Evolutionary conservation across 2,113 vertebrate species (phyloP), one percentile per base, ranked within the genome.

Genomic region (Fulica atra): DNA sequence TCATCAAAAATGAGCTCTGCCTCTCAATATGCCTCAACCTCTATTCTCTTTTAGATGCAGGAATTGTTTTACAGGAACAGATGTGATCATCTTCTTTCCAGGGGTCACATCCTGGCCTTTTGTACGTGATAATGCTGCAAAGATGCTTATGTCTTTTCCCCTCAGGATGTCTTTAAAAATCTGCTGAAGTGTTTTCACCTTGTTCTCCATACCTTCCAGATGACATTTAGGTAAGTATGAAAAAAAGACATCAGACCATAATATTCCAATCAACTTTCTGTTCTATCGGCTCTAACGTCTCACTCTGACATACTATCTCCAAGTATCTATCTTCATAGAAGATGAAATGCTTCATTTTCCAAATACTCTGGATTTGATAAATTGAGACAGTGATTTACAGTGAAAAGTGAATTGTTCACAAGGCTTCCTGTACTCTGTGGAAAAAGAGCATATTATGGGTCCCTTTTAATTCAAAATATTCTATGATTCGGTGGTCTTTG

Each of bases 171-270:
- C 20, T 57, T 94, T 69, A 89, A 92, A 95, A 86, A 53, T 44
- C 36, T 85, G 29, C 57, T 68, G 18, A 21, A 88, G 16, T 61
- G 53, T 83, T 92, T 94, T 89, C 74, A 76, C 66, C 59, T 79
- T 64, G n/a, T 7, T 80, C 14, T 79, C 71, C 3, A 0, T 36
- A 56, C 63, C 74, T 88, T 93, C 26, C 78, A 92, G 40, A 29
- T 77, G 76, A 65, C 66, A 88, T 89, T 95, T 93, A 78, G 29
- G 42, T 82, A 94, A 94, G 76, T 40, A 89, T 4, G 16, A 95
- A 76, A 93, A 46, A 74, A 88, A 72, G 26, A 69, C 8, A 72
- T 48, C 61, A 88, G 82, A 94, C 19, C 21, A 35, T 65, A 65
- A 78, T 68, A 89, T 74, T 91, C 56, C 68, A 87, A 81, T 86